Evolutionary conservation across 1,140 invertebrate species (phyloP), one percentile per base, ranked within the genome.

Genomic region (Cotesia typhae): DNA sequence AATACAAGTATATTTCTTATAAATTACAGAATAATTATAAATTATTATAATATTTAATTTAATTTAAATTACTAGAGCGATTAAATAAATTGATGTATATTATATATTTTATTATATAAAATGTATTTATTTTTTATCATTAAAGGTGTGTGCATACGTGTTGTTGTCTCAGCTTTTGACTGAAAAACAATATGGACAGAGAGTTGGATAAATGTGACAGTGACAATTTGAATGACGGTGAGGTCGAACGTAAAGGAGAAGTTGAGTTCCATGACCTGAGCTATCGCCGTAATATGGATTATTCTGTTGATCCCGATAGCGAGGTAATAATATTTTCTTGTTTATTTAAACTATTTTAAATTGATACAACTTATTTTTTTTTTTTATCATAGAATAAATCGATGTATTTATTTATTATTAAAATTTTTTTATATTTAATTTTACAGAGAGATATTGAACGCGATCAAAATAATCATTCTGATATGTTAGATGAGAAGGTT

Each of bases 401-500:
- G 41, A 7, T 7, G 41, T 47, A 47, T 47, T 47, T 47, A 47
- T 10, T 47, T 5, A 60, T 35, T 36, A 63, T 51, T 70, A 47
- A 41, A 20, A 17, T 28, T 60, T 36, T 4, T 41, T 53, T 59
- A 7, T 35, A 37, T 20, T 57, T 55, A 28, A 57, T 69, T 65
- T 69, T 73, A 65, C 63, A 83, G 81, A 78, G 80, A 70, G 78
- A 82, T 7, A 57, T 78, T 65, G 80, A 82, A 20, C 72, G 79
- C 67, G 80, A 83, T 69, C 80, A 82, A 53, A 79, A 77, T 38
- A 81, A 82, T 79, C 80, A 83, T 10, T 69, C 77, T 1, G 80
- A 83, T 60, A 57, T 83, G 2, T 77, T 81, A 0, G 81, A 84
- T 28, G 82, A 82, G 4, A 83, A 81, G 74, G 69, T 78, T 10